Conservation (phyloP, 2,888 invertebrate genomes). For the Clitarchus hookeri region DNA sequence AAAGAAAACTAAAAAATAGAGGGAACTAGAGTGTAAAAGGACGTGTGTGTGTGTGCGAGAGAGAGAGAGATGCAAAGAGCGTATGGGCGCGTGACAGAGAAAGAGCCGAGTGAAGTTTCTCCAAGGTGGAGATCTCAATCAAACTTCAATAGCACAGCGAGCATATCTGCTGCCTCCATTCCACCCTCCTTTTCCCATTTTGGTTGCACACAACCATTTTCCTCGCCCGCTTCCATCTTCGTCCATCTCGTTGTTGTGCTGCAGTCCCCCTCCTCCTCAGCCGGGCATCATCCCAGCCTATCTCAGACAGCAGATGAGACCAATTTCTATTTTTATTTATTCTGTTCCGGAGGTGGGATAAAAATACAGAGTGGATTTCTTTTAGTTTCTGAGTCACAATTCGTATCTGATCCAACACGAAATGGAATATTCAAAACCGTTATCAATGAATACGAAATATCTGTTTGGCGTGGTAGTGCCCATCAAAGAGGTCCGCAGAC, state of each 20-base stretch:
- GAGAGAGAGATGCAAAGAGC: not conserved
- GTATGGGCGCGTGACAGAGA: not conserved
- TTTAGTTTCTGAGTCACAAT: not conserved
- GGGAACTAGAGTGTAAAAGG: not conserved
- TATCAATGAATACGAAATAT: not conserved
- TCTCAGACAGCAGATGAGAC: too few species aligned
- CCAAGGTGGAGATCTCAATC: not conserved
- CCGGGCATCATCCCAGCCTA: too few species aligned
- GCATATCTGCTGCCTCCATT: not conserved
- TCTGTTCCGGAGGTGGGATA: too few species aligned
- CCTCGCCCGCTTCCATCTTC: not conserved
- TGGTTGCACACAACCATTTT: not conserved
- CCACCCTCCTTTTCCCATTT: not conserved
- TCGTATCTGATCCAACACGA: not conserved
- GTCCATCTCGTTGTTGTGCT: too few species aligned
- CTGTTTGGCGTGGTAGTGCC: too few species aligned
- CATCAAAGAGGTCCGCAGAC: too few species aligned
- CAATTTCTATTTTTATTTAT: too few species aligned
- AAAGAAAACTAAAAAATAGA: not conserved
- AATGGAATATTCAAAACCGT: not conserved
- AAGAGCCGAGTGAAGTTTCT: not conserved
- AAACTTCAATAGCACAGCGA: not conserved
- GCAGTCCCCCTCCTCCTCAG: too few species aligned
- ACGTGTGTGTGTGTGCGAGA: not conserved
- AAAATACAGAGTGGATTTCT: too few species aligned